Percentiles rank a stretch among this genome's conserved stretches.
These are phyloP conservation scores for Pseudococcus viburni DNA, from an alignment of 2,888 invertebrate genomes.

Conservation along the genomic window DNA sequence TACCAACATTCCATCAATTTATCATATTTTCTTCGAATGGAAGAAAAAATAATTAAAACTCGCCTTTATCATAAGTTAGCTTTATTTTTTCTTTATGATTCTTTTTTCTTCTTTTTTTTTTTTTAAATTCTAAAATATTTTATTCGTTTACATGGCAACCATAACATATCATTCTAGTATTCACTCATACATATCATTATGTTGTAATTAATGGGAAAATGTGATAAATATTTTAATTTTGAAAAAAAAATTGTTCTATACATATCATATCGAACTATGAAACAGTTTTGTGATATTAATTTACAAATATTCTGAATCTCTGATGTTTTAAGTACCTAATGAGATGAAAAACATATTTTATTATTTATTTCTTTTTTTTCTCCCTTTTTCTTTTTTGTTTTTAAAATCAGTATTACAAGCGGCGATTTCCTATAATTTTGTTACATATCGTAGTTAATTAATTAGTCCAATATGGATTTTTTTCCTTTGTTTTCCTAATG, in stretches of 20 bases:
- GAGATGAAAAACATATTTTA: constrained; percentile 9
- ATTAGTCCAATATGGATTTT: neutral
- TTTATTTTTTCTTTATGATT: constrained; percentile 16
- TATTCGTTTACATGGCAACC: constrained; percentile 44
- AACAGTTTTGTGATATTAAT: constrained; percentile 66
- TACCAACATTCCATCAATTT: neutral
- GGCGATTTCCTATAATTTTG: constrained; percentile 50
- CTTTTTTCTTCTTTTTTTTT: neutral
- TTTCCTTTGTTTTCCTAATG: neutral
- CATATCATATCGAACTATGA: constrained; percentile 52
- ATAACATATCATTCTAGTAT: constrained; percentile 57
- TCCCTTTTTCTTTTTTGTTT: constrained; percentile 7
- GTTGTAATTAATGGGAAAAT: constrained; percentile 32
- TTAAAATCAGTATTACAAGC: constrained; percentile 19
- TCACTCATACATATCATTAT: constrained; percentile 61
- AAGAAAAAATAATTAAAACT: neutral
- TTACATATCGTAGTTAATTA: neutral
- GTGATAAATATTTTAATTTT: constrained; percentile 47
- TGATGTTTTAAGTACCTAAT: neutral
- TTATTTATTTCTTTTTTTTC: neutral
- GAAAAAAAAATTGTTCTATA: constrained; percentile 26
- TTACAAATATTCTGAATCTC: constrained; percentile 58
- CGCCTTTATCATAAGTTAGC: neutral
- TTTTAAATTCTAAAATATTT: constrained; percentile 19
- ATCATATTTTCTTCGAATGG: neutral